These are phyloP conservation scores for Lichenostomus cassidix DNA, from an alignment of 2,113 vertebrate species.

Conservation along the genomic window DNA sequence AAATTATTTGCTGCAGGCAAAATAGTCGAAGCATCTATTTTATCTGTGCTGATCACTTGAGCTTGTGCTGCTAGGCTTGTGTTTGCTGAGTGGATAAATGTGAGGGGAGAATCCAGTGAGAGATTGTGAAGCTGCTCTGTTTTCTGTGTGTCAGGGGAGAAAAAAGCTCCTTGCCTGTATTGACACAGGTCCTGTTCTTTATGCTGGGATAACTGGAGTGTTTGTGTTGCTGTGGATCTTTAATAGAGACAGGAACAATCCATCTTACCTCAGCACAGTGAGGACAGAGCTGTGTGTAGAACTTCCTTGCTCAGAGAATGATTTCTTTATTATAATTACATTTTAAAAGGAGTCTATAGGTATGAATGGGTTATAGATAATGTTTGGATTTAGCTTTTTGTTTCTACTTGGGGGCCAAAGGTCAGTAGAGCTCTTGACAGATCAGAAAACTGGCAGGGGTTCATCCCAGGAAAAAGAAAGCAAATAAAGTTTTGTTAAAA, in stretches of 20 bases:
- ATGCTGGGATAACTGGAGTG: background rate
- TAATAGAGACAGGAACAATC: background rate
- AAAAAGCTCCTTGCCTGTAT: background rate
- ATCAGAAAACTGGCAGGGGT: background rate
- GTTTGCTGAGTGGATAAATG: background rate
- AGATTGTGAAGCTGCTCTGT: background rate
- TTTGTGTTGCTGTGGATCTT: background rate
- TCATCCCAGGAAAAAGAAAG: background rate
- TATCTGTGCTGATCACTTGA: background rate
- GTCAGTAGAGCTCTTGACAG: background rate
- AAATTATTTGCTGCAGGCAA: background rate
- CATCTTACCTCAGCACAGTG: background rate
- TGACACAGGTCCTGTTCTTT: background rate
- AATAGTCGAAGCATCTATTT: background rate
- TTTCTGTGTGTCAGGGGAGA: background rate
- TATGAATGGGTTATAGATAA: no score
- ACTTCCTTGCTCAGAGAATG: background rate
- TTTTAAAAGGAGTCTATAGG: background rate
- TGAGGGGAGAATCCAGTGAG: background rate
- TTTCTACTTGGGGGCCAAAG: background rate
- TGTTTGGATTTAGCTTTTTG: background rate
- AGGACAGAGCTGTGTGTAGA: background rate
- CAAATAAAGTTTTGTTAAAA: background rate
- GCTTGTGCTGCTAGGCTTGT: background rate
- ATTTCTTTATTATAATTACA: background rate